Percentiles rank a stretch among this genome's conserved stretches.
Conservation (phyloP, 2,888 invertebrate species). For the Drosophila putrida region DNA sequence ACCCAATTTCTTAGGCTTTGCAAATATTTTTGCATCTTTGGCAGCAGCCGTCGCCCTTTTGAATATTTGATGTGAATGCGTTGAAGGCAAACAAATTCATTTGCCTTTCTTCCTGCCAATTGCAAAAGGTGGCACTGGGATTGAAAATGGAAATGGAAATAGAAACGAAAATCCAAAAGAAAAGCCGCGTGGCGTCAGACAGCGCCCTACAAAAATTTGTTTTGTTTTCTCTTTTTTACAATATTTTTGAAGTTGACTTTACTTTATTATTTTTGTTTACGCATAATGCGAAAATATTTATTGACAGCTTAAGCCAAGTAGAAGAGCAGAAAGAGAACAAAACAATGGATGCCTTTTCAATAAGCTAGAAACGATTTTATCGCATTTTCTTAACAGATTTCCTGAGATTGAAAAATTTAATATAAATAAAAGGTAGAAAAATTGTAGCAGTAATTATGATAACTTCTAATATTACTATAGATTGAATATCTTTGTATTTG, state of each 20-base stretch:
- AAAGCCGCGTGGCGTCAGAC: slow-evolving; percentile 55
- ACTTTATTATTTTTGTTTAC: slow-evolving; percentile 73
- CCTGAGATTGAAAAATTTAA: not conserved
- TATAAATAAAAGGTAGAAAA: not conserved
- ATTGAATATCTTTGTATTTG: not conserved
- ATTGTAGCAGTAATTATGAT: too few species aligned
- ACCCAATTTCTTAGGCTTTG: slow-evolving; percentile 64
- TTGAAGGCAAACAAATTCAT: slow-evolving; percentile 69
- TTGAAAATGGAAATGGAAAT: slow-evolving; percentile 23
- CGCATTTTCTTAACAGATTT: slow-evolving; percentile 32
- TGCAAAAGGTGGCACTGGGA: slow-evolving; percentile 11
- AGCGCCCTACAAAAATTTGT: slow-evolving; percentile 49
- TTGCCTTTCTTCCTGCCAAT: slow-evolving; percentile 52
- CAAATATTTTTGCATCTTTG: slow-evolving; percentile 71
- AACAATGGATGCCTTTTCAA: slow-evolving; percentile 21
- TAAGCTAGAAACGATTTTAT: slow-evolving; percentile 29
- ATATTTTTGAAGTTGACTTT: slow-evolving; percentile 66
- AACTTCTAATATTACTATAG: too few species aligned
- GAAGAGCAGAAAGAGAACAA: not conserved
- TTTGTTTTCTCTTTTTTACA: slow-evolving; percentile 44
- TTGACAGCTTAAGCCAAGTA: slow-evolving; percentile 64
- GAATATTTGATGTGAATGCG: slow-evolving; percentile 47
- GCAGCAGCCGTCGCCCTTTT: slow-evolving; percentile 55
- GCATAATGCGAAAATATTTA: slow-evolving; percentile 69
- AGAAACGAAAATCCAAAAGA: slow-evolving; percentile 29